Evolutionary conservation across 1,140 invertebrate genomes (phyloP), one percentile per base, ranked within the genome.

Genomic region (Neotoxoptera formosana): DNA sequence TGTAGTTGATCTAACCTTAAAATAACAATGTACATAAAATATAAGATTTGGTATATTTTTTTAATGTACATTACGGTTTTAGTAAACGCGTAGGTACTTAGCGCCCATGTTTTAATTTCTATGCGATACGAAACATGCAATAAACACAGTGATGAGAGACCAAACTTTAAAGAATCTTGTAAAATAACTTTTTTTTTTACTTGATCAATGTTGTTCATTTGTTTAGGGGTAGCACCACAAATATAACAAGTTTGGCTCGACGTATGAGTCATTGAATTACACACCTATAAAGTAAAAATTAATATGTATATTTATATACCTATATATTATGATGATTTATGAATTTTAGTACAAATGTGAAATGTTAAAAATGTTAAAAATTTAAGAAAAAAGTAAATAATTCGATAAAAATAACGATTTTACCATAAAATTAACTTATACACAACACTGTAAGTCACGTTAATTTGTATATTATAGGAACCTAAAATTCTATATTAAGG

Each of bases 251-350:
- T 47, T 47, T 47, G 47, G 47, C 47, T 47, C 47, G 47, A 47
- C 47, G 47, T 47, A 47, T 11, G 47, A 47, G 95, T 96, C 94
- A 93, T 41, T 41, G 41, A 41, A 41, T 41, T 41, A 41, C 41
- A 41, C 41, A 41, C 41, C 41, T 41, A 41, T 41, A 41, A 41
- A 41, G 41, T 41, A 41, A 41, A 41, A 41, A 41, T 41, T 41
- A 41, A 41, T 41, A 41, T 41, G 41, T 41, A 4, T 41, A 41
- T 41, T 41, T 41, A 41, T 41, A 41, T 41, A 41, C n/a, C n/a
- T n/a, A n/a, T n/a, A n/a, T n/a, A n/a, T n/a, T n/a, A n/a, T n/a
- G n/a, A n/a, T n/a, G n/a, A n/a, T n/a, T n/a, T n/a, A n/a, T n/a
- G n/a, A n/a, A n/a, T n/a, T n/a, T n/a, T n/a, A n/a, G n/a, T n/a